Conservation (phyloP, 2,888 invertebrate genomes). For the Oxyteleia sp. region DNA sequence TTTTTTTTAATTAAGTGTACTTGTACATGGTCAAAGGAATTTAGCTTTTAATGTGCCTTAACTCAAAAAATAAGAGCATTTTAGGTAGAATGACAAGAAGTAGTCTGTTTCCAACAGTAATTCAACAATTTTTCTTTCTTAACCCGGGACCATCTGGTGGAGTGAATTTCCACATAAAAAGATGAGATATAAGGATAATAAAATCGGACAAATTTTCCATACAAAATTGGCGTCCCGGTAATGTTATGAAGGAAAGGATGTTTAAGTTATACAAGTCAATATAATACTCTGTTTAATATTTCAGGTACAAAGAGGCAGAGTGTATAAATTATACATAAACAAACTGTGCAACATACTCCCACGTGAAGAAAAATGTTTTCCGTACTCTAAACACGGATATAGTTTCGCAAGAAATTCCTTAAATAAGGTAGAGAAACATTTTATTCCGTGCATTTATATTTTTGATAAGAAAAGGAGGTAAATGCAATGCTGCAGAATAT, state of each 20-base stretch:
- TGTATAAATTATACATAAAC: not conserved
- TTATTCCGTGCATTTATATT: not conserved
- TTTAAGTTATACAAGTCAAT: not conserved
- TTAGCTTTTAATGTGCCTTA: not conserved
- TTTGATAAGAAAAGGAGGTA: not conserved
- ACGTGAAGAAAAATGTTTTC: not conserved
- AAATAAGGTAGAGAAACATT: not conserved
- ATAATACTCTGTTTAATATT: not conserved
- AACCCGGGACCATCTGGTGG: not conserved
- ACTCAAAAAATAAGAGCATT: not conserved
- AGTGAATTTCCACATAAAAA: constrained; percentile 1
- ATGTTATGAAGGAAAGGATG: not conserved
- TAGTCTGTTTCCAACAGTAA: not conserved
- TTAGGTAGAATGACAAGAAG: not conserved
- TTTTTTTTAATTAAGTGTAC: not conserved
- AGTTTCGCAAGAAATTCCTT: not conserved
- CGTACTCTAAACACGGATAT: not conserved
- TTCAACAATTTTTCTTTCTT: not conserved
- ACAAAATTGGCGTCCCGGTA: not conserved
- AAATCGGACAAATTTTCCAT: constrained; percentile 4
- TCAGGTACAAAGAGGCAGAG: not conserved
- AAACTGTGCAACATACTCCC: not conserved
- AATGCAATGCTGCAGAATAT: not conserved
- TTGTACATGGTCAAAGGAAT: not conserved
- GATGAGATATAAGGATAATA: constrained; percentile 1